Percentiles rank a stretch among this genome's conserved stretches.
Evolutionary conservation across 2,113 vertebrate species (phyloP).

Genomic region (Pangasianodon hypophthalmus): DNA sequence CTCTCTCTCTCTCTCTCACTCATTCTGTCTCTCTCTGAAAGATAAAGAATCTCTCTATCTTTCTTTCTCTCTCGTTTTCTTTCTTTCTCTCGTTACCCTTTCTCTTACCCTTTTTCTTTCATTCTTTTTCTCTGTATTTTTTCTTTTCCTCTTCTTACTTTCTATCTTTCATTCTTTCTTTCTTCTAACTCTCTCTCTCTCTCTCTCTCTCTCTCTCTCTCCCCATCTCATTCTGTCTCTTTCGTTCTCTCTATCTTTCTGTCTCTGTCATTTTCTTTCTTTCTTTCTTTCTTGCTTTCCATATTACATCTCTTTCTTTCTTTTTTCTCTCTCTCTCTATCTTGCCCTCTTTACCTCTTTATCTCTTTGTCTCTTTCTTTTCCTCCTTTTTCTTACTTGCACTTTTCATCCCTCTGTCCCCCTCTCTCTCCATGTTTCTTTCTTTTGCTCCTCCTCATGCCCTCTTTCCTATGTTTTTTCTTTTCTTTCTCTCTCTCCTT

Average conservation of each 20-base stretch:
- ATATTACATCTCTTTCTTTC: constrained; percentile 45
- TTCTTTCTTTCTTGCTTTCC: constrained; percentile 53
- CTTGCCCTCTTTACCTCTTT: background rate
- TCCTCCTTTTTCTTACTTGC: background rate
- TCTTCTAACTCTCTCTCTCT: background rate
- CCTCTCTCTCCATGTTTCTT: background rate
- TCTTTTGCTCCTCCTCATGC: background rate
- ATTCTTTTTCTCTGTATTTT: no score
- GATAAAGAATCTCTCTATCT: no score
- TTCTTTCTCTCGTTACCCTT: constrained; percentile 4
- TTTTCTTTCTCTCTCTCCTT: background rate
- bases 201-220: no score
- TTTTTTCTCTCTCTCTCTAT: constrained; percentile 56
- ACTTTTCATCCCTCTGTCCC: background rate
- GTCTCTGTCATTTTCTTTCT: background rate
- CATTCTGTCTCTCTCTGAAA: background rate
- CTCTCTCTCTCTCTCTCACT: background rate
- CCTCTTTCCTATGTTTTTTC: background rate
- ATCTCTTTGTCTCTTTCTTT: background rate
- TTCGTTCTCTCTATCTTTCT: background rate
- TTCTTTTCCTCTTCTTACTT: constrained; percentile 9
- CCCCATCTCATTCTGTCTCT: background rate
- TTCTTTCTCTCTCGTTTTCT: background rate
- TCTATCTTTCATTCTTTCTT: constrained; percentile 50
- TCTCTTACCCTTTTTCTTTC: background rate